These are phyloP conservation scores for Callaeas wilsoni DNA, from an alignment of 2,113 vertebrate genomes.

Conservation along the genomic window DNA sequence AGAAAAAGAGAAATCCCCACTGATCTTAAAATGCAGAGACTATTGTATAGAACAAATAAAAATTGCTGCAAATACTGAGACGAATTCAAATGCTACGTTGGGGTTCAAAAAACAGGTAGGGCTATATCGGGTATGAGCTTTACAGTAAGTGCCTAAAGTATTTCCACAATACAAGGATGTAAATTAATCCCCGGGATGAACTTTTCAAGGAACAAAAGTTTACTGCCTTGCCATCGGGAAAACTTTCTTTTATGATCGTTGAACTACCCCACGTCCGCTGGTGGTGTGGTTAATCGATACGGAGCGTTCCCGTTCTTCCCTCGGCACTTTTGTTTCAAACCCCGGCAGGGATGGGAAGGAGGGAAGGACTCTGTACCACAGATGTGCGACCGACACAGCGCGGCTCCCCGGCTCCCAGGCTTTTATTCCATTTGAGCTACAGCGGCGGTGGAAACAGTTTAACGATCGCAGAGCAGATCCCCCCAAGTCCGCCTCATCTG, in stretches of 20 bases:
- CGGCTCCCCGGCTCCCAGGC: not conserved
- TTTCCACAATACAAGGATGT: not conserved
- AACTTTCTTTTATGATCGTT: not conserved
- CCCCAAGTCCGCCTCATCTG: constrained; percentile 22
- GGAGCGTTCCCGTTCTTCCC: not conserved
- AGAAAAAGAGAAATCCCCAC: not conserved
- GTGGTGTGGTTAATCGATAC: not conserved
- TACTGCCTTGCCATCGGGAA: not conserved
- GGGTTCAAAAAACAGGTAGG: not conserved
- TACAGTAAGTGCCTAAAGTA: not conserved
- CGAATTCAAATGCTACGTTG: not conserved
- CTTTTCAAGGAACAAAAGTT: not conserved
- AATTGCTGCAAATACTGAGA: not conserved
- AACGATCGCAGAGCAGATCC: not conserved
- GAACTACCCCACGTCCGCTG: not conserved
- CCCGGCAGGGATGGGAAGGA: not conserved
- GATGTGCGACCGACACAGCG: not conserved
- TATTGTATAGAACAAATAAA: not conserved
- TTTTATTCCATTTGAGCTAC: not conserved
- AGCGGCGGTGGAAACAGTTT: not conserved
- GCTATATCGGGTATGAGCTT: not conserved
- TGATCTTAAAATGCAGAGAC: not conserved
- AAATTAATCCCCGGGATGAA: not conserved
- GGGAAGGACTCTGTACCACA: not conserved
- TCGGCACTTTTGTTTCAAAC: not conserved